Base-by-base conservation (phyloP, 1,140 invertebrate species). In the Triops cancriformis region DNA sequence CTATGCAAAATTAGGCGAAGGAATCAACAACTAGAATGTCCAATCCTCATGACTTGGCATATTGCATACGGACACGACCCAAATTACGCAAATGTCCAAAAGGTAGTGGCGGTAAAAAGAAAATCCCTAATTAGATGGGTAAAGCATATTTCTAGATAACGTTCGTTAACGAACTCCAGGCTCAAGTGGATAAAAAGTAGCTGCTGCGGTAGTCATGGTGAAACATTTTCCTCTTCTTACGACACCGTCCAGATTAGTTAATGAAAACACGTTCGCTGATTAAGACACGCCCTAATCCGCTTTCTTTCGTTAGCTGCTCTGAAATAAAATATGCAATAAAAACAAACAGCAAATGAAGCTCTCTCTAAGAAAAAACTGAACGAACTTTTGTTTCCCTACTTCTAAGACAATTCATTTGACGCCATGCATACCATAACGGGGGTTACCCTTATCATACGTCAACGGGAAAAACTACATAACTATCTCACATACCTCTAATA, bases 181-280 rank as follows among this genome's bases (percentile, higher is more conserved):
- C 6, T 64, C 51, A 64, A 64, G 14, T 5, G 14, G n/a, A 64
- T 1, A 18, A 64, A 37, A 64, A 10, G 51, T 64, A n/a, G 51
- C 14, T 64, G 51, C 51, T 64, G 51, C 14, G 51, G 51, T 64
- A 64, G 51, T 23, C 51, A 64, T 64, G 51, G 51, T 64, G 51
- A 64, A 18, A n/a, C 6, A 18, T 64, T 64, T 64, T 23, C 18
- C n/a, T 23, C 14, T 18, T 14, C 6, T 64, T 64, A 14, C 51
- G 23, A n/a, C 51, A 64, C 51, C 51, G 23, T 64, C 10, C 23
- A 64, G 51, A 64, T 64, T 64, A 64, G 14, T 18, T 64, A 64
- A 64, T 64, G 51, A 64, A 64, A 64, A 64, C 51, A 64, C 51
- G 51, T 64, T 23, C 51, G 51, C 23, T 64, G 51, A 64, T 64